Evolutionary conservation across 2,797 vertebrate genomes (phyloP).

Genomic region (Nyctalus aviator): DNA sequence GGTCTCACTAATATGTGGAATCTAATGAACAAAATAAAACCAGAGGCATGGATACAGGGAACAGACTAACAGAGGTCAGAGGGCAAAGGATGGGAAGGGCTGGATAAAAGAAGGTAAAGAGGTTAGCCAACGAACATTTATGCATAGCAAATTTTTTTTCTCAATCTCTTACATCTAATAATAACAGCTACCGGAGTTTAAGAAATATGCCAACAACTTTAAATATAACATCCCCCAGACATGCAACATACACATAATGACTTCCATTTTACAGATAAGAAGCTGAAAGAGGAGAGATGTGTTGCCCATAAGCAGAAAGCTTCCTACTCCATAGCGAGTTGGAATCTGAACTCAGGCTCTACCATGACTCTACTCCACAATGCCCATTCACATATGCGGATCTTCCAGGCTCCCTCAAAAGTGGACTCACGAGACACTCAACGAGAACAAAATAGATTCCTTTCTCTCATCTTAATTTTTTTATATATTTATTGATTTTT

Average conservation of each 20-base stretch:
- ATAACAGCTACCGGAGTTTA: background rate
- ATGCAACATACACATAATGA: background rate
- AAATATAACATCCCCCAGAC: background rate
- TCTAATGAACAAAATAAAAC: background rate
- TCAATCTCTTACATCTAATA: slow-evolving; percentile 4
- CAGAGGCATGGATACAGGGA: background rate
- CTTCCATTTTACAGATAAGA: background rate
- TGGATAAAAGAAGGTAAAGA: background rate
- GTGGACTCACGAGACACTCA: background rate
- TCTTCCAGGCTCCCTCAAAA: background rate
- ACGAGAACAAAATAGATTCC: background rate
- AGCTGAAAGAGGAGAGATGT: background rate
- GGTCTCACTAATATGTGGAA: background rate
- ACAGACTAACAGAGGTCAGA: background rate
- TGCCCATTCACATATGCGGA: background rate
- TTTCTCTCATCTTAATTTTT: background rate
- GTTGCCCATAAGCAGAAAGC: background rate
- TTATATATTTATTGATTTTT: too few relatives aligned
- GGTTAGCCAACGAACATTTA: background rate
- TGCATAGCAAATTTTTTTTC: background rate
- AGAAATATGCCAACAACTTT: background rate
- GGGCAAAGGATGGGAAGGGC: background rate
- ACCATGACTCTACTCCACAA: background rate
- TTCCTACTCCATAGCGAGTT: background rate
- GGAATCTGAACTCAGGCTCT: background rate